Evolutionary conservation across 2,888 invertebrate species (phyloP), one percentile per base, ranked within the genome.

Genomic region (Anoplius nigerrimus): DNA sequence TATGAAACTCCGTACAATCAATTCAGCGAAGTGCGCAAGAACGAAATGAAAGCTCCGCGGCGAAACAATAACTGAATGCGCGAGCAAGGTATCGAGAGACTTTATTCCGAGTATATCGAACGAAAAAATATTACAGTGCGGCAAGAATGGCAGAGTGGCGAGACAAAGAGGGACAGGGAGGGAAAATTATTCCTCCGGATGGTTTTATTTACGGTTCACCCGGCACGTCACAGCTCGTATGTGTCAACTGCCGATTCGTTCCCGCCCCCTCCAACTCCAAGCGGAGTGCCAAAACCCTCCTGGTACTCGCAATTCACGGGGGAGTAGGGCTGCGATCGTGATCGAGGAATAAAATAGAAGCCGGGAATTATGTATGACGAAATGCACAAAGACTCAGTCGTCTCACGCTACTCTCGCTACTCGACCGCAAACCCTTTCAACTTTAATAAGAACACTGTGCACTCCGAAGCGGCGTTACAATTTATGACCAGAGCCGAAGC

Each of bases 141-240:
- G 16, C 1, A 27, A 51, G 48, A 8, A n/a, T n/a, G 43, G 6
- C 3, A n/a, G 22, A 8, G 16, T 34, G 24, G 24, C 13, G 24
- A 51, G 27, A 65, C 52, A 63, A 64, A 53, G 46, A 60, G 55
- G 16, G 51, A 69, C 54, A 64, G 66, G 52, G 59, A 67, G 51
- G 56, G 65, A 71, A 74, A 73, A 69, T 75, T 77, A 82, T 83
- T 81, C 78, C 72, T 76, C 78, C 71, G 78, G 76, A 76, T 75
- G 76, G 76, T 76, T 78, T 81, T 80, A 79, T 74, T 78, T 74
- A 80, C 80, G 77, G 72, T 77, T 80, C 76, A 77, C 63, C 76
- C 72, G 69, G 56, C 74, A 71, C 72, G 75, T 76, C 73, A 71
- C 73, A 63, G 61, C 64, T 71, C 65, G 43, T 71, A 69, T 68